phyloP scores from a whole-genome alignment of 1,140 invertebrate genomes.

The Papilio polyxenes region DNA sequence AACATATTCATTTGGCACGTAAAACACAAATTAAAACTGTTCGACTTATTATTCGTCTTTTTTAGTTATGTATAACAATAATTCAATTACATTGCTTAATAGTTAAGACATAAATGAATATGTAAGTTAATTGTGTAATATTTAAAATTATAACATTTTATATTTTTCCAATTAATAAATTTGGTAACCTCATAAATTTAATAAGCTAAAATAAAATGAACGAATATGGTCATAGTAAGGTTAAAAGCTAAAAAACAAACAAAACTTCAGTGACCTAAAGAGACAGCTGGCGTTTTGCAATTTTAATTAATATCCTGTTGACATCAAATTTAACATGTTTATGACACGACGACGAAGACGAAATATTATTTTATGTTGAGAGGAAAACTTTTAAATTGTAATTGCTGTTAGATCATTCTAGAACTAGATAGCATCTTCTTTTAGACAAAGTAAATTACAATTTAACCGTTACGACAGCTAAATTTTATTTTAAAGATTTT shows the following conservation, averaged over 20 bases:
- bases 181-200: not conserved
- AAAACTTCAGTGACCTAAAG: not conserved
- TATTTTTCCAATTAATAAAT: not conserved
- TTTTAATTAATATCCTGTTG: slow-evolving; percentile 63
- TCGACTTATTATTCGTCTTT: not conserved
- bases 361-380: slow-evolving; percentile 37
- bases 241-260: not conserved
- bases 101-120: too few relatives aligned
- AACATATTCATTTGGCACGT: slow-evolving; percentile 35
- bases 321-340: slow-evolving; percentile 59
- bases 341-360: slow-evolving; percentile 42
- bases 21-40: slow-evolving; percentile 21
- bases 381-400: not conserved
- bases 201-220: not conserved
- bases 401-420: not conserved
- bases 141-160: too few relatives aligned
- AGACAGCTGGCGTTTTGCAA: slow-evolving; percentile 49
- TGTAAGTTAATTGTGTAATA: too few relatives aligned
- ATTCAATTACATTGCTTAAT: not conserved
- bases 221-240: slow-evolving; percentile 1
- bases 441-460: not conserved
- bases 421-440: not conserved
- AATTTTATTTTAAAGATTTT: too few relatives aligned
- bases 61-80: not conserved
- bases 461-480: not conserved